Base-by-base conservation (phyloP, 2,113 vertebrate species). In the Saccopteryx leptura region DNA sequence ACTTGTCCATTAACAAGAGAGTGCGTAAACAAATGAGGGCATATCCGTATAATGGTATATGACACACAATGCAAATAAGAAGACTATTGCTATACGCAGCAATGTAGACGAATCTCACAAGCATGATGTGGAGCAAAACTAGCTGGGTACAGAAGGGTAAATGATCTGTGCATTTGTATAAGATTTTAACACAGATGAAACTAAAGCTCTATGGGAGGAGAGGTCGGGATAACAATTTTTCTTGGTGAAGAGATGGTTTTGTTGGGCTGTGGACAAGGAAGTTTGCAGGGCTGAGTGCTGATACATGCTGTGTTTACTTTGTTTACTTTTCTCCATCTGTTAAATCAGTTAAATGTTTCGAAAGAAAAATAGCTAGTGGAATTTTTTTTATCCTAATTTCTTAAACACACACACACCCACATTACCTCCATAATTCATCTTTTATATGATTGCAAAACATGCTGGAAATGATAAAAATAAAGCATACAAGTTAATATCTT, bases 321-420 rank as follows among this genome's bases (percentile, higher is more conserved):
- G 61, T 58, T 24, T 6, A 69, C 28, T 86, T 93, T 96, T 65
- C 56, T 91, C 9, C 58, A 71, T 90, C 10, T 61, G 50, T 83
- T 68, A 90, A 94, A 88, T 33, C 74, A 56, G 46, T 83, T 23
- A 56, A 60, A 79, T 78, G 24, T 52, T 74, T 39, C 80, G 39
- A 3, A n/a, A 61, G 61, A 14, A 54, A 33, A 31, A 84, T 90
- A 48, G 15, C 31, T 52, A 79, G 21, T 72, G 54, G 26, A 88
- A 72, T 83, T 95, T 79, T 79, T 61, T 72, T 88, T 74, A 90
- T 24, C 13, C 33, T 66, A 58, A 17, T 87, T 92, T 90, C 88
- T 90, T 90, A 54, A 78, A 90, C 19, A 63, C 33, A 63, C 21
- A 68, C 52, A 63, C 5, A 50, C 39, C 69, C 14, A n/a, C 18